phyloP scores from a whole-genome alignment of 1,140 invertebrate genomes.

The Drosophila nebulosa region DNA sequence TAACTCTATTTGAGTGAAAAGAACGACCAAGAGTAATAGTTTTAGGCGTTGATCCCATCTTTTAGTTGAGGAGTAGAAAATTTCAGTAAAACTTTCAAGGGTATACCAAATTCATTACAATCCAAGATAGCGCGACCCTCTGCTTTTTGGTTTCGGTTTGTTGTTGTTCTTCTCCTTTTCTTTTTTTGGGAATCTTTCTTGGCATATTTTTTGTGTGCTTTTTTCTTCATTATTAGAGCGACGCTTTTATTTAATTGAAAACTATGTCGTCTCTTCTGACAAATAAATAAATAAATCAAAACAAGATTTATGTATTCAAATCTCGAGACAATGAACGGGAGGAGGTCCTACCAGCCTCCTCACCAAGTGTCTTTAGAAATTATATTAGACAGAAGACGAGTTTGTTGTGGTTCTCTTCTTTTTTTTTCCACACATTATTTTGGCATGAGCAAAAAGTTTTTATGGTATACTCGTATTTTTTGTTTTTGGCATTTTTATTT shows the following conservation, averaged over 20 bases:
- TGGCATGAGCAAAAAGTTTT: constrained; percentile 20
- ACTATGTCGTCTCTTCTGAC: constrained; percentile 37
- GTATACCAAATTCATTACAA: not conserved
- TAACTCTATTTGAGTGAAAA: too few relatives aligned
- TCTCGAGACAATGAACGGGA: constrained; percentile 47
- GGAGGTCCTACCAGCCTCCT: constrained; percentile 5
- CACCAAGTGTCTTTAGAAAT: constrained; percentile 48
- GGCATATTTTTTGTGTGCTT: not conserved
- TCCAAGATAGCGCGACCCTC: not conserved
- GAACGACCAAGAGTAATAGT: too few relatives aligned
- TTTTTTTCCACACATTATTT: constrained; percentile 35
- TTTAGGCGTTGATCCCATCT: too few relatives aligned
- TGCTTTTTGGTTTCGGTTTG: not conserved
- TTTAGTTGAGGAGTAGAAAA: too few relatives aligned
- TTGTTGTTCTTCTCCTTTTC: not conserved
- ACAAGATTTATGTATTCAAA: constrained; percentile 59
- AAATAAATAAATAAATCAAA: constrained; percentile 58
- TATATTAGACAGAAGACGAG: constrained; percentile 41
- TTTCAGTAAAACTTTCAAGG: not conserved
- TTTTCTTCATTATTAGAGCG: constrained; percentile 20
- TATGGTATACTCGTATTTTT: constrained; percentile 22
- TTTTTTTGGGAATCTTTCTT: not conserved
- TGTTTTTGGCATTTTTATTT: constrained; percentile 2
- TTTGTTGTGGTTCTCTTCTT: not conserved
- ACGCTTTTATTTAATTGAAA: constrained; percentile 46